Evolutionary conservation across 2,888 invertebrate genomes (phyloP).

Genomic region (Horisme vitalbata): DNA sequence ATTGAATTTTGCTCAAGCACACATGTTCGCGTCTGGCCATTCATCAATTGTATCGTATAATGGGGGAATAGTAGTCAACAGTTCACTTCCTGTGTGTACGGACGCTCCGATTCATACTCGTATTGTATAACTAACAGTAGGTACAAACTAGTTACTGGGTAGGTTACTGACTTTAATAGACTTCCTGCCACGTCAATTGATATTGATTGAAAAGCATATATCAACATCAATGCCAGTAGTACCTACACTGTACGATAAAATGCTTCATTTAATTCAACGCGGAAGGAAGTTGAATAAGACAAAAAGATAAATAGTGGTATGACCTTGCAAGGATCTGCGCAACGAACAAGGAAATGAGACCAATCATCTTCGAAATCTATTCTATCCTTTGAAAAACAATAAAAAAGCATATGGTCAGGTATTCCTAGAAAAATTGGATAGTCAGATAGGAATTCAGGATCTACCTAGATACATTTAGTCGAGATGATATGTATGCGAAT

Average conservation of each 20-base stretch:
- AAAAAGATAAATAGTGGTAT: slow-evolving; percentile 24
- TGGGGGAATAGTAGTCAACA: slow-evolving; percentile 69
- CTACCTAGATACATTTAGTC: too few species aligned
- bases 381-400: slow-evolving; percentile 22
- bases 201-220: slow-evolving; percentile 23
- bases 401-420: slow-evolving; percentile 10
- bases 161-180: slow-evolving; percentile 32
- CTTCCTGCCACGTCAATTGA: slow-evolving; percentile 34
- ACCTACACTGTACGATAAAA: not conserved
- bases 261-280: slow-evolving; percentile 21
- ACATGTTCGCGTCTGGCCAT: slow-evolving; percentile 70
- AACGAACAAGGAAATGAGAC: slow-evolving; percentile 26
- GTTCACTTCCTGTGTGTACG: slow-evolving; percentile 60
- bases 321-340: slow-evolving; percentile 32
- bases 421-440: slow-evolving; percentile 39
- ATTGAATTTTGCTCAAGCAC: slow-evolving; percentile 74
- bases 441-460: slow-evolving; percentile 47
- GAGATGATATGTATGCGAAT: slow-evolving; percentile 25
- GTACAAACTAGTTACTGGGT: not conserved
- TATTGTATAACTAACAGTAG: slow-evolving; percentile 10
- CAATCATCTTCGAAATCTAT: slow-evolving; percentile 15
- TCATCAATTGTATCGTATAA: slow-evolving; percentile 75
- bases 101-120: slow-evolving; percentile 40
- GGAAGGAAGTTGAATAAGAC: slow-evolving; percentile 30
- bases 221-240: slow-evolving; percentile 1